phyloP scores from a whole-genome alignment of 2,797 vertebrate genomes.

The Cryptoprocta ferox region DNA sequence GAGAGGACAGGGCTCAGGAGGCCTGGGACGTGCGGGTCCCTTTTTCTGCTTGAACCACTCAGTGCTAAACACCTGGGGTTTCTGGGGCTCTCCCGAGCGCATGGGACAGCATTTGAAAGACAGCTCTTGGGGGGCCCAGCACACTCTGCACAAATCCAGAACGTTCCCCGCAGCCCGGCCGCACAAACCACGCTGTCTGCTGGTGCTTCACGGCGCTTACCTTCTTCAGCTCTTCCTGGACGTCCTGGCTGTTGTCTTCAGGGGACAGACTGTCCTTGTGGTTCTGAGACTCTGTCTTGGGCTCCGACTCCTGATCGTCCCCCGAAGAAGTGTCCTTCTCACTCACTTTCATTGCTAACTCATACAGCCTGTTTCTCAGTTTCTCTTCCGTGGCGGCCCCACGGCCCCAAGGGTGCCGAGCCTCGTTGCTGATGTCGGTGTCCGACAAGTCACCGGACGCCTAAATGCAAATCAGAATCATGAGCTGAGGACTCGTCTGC shows the following conservation, averaged over 20 bases:
- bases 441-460: conserved; percentile 84
- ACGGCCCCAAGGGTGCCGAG: conserved; percentile 80
- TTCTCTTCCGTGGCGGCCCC: conserved; percentile 87
- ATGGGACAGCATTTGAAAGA: background rate
- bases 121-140: background rate
- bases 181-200: background rate
- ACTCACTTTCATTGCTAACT: conserved; percentile 89
- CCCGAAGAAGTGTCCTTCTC: conserved; percentile 93
- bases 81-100: background rate
- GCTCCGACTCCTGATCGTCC: conserved; percentile 89
- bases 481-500: background rate
- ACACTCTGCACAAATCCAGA: background rate
- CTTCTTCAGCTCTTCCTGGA: conserved; percentile 89
- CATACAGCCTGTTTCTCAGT: conserved; percentile 88
- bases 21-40: accelerated
- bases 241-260: conserved; percentile 83
- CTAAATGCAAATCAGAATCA: conserved; percentile 74
- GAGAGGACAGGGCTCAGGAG: background rate
- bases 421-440: conserved; percentile 85
- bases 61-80: background rate
- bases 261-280: conserved; percentile 84
- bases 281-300: conserved; percentile 80
- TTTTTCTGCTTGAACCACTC: background rate
- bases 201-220: conserved; percentile 70
- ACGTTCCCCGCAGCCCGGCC: background rate